Evolutionary conservation across 2,797 vertebrate genomes (phyloP).

Genomic region (Tiaroga cobitis): DNA sequence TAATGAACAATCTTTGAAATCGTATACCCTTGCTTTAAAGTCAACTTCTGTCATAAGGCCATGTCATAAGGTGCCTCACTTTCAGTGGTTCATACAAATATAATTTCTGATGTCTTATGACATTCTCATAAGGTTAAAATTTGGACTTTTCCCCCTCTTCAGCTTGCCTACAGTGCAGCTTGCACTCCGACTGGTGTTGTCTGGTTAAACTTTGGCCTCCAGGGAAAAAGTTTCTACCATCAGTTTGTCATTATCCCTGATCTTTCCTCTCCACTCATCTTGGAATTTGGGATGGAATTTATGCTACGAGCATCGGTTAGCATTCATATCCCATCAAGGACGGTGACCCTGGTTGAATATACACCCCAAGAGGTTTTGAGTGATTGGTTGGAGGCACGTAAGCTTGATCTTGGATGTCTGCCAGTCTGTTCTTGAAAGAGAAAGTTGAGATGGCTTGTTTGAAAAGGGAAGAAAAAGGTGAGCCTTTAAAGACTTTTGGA

Average conservation of each 20-base stretch:
- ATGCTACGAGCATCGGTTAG: background rate
- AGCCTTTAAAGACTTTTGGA: background rate
- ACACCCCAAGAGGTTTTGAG: background rate
- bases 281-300: background rate
- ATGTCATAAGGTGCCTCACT: constrained; percentile 28
- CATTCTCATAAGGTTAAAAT: background rate
- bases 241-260: background rate
- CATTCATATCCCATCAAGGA: constrained; percentile 8
- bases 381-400: background rate
- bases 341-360: background rate
- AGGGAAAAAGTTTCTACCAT: background rate
- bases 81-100: background rate
- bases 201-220: background rate
- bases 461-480: background rate
- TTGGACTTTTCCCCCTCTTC: background rate
- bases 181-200: background rate
- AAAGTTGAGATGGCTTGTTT: background rate
- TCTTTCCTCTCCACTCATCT: background rate
- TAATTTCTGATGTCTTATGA: background rate
- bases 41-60: background rate
- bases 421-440: background rate
- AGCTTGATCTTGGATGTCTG: background rate
- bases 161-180: background rate
- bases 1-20: too few relatives aligned
- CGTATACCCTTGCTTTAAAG: too few relatives aligned